These are phyloP conservation scores for Drosophila rubida DNA, from an alignment of 2,888 invertebrate species.

Conservation along the genomic window DNA sequence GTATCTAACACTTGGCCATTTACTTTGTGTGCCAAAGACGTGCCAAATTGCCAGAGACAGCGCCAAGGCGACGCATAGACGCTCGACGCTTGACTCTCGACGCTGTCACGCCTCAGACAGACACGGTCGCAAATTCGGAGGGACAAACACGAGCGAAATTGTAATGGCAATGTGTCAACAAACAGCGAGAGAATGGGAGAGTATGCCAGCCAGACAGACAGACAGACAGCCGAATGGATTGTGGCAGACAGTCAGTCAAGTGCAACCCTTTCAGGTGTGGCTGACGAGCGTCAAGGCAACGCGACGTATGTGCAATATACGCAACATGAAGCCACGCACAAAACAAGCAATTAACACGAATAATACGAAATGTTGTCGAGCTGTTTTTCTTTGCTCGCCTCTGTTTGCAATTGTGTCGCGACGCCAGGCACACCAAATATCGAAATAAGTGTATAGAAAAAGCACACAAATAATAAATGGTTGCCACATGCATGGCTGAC, in stretches of 20 bases:
- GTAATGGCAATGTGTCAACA: conserved; percentile 65
- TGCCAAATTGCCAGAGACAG: conserved; percentile 64
- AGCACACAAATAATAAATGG: background rate
- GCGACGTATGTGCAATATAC: conserved; percentile 68
- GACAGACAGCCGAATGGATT: conserved; percentile 10
- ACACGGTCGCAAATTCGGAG: conserved; percentile 41
- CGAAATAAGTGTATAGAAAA: background rate
- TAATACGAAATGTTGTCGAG: conserved; percentile 46
- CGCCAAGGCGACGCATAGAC: conserved; percentile 42
- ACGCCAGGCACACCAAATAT: conserved; percentile 7
- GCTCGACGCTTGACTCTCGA: conserved; percentile 3
- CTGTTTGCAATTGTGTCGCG: conserved; percentile 55
- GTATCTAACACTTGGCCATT: conserved; percentile 74
- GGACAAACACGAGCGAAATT: conserved; percentile 27
- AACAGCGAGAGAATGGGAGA: conserved; percentile 8
- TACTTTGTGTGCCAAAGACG: conserved; percentile 67
- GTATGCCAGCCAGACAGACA: conserved; percentile 5
- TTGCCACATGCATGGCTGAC: background rate
- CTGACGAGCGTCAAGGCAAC: conserved; percentile 47
- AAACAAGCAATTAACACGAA: conserved; percentile 76
- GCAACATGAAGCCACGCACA: conserved; percentile 36
- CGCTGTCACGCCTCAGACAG: conserved; percentile 68
- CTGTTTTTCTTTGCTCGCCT: conserved; percentile 18
- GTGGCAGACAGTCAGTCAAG: conserved; percentile 26
- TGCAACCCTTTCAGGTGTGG: conserved; percentile 61